phyloP scores from a whole-genome alignment of 2,888 invertebrate genomes.

The Metopia argyrocephala region DNA sequence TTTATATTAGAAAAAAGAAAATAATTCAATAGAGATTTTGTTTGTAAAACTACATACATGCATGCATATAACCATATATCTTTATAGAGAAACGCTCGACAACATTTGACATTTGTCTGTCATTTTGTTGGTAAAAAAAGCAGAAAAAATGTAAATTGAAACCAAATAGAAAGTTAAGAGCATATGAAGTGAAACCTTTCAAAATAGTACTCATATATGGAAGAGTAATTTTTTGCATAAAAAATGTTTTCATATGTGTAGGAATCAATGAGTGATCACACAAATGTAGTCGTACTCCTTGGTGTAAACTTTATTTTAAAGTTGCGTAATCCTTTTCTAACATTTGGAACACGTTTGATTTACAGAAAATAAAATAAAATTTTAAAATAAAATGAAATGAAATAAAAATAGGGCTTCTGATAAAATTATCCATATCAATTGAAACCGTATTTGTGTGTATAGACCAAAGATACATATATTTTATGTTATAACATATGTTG shows the following conservation, averaged over 20 bases:
- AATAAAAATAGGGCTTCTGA: constrained; percentile 22
- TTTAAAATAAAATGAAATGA: not conserved
- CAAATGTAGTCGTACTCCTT: constrained; percentile 10
- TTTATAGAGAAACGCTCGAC: constrained; percentile 23
- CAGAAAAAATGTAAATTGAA: not conserved
- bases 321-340: constrained; percentile 46
- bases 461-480: not conserved
- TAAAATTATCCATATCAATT: constrained; percentile 38
- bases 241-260: not conserved
- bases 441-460: constrained; percentile 27
- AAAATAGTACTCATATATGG: constrained; percentile 30
- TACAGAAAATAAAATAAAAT: not conserved
- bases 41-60: too few species aligned
- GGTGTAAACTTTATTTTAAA: constrained; percentile 6
- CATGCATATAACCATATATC: too few species aligned
- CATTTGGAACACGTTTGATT: constrained; percentile 1
- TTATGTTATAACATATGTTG: too few species aligned
- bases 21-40: not conserved
- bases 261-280: not conserved
- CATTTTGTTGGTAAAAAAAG: constrained; percentile 6
- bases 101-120: constrained; percentile 49
- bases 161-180: not conserved
- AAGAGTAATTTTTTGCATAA: constrained; percentile 12
- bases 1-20: constrained; percentile 4
- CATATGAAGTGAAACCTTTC: not conserved